These are phyloP conservation scores for Stomorhina lunata DNA, from an alignment of 2,888 invertebrate genomes.

Conservation along the genomic window DNA sequence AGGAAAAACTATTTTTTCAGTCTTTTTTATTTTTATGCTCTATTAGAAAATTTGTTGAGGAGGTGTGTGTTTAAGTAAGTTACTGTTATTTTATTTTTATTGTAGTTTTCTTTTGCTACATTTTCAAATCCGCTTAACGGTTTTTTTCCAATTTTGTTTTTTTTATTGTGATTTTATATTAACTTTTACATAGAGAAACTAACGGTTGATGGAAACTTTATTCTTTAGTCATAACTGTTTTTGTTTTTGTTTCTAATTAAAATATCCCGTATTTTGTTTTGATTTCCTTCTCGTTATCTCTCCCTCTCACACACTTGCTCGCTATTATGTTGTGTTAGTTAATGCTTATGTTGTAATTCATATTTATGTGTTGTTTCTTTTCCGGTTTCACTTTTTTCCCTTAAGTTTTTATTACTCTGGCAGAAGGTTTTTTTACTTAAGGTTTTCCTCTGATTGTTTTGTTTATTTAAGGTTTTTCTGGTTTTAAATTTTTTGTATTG, in stretches of 20 bases:
- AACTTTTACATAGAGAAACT: neutral
- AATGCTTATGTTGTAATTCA: too few relatives aligned
- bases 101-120: too few relatives aligned
- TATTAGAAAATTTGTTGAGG: too few relatives aligned
- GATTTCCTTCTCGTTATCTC: too few relatives aligned
- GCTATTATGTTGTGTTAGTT: too few relatives aligned
- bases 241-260: neutral
- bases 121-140: too few relatives aligned
- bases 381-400: slow-evolving; percentile 53
- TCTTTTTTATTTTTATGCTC: neutral
- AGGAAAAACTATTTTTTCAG: slow-evolving; percentile 6
- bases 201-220: slow-evolving; percentile 12
- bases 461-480: neutral
- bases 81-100: too few relatives aligned
- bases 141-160: too few relatives aligned
- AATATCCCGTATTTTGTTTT: slow-evolving; percentile 8
- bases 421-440: slow-evolving; percentile 7
- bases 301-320: too few relatives aligned
- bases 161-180: neutral
- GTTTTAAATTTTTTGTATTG: slow-evolving; percentile 7
- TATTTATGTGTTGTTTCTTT: too few relatives aligned
- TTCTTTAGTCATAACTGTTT: slow-evolving; percentile 21
- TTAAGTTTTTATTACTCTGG: neutral
- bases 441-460: slow-evolving; percentile 15
- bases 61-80: too few relatives aligned